Base-by-base conservation (phyloP, 2,888 invertebrate species). In the Limnephilus rhombicus region DNA sequence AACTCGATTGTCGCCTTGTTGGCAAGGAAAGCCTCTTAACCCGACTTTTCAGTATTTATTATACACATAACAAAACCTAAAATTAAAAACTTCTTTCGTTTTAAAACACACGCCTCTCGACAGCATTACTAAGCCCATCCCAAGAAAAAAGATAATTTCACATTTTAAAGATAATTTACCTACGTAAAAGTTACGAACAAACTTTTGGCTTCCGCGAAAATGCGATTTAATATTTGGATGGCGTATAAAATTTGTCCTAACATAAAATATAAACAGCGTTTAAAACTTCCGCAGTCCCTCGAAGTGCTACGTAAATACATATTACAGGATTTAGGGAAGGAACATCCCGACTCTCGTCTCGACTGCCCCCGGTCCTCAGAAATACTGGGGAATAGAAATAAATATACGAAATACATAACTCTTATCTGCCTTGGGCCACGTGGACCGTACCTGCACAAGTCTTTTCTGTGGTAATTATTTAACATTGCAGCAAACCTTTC, bases 241-340 rank as follows among this genome's bases (percentile, higher is more conserved):
- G 68, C 18, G 24, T 24, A 68, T 24, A 68, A 68, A 68, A 68
- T 68, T 7, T 68, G 24, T 68, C n/a, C 68, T n/a, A 68, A 68
- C 68, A n/a, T 68, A 68, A 68, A 68, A 68, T 68, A 68, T 68
- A 68, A 68, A 68, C 68, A 68, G 68, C 68, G 68, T 68, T 68
- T 68, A 68, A 68, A 68, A 68, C 68, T 68, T 68, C 24, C 9
- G 24, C 24, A 9, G 68, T 68, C 24, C 68, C 4, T 9, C 68
- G 24, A 68, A 68, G 68, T n/a, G 68, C 68, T 68, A 24, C 68
- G 68, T 68, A 68, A 68, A 68, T 68, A 68, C 68, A 24, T n/a
- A 68, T 68, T n/a, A 68, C 24, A 9, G 24, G 68, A 68, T 5
- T 68, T 68, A 68, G n/a, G n/a, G 2, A 68, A 68, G n/a, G 24